A percentile compares a stretch with the other conserved stretches of the same genome.
phyloP scores from a whole-genome alignment of 1,140 invertebrate species.

The Saccostrea echinata region DNA sequence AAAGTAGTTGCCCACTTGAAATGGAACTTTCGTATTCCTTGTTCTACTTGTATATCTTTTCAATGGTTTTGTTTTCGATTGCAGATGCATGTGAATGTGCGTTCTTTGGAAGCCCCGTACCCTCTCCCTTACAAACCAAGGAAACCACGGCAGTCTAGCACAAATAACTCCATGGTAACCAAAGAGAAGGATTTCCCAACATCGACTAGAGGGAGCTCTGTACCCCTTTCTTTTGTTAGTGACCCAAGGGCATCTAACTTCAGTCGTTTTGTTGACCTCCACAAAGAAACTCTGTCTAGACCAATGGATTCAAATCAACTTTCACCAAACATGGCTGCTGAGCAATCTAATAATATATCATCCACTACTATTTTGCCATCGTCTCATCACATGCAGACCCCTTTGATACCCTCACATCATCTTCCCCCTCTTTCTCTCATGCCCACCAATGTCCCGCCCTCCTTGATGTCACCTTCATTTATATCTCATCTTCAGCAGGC shows the following conservation, averaged over 20 bases:
- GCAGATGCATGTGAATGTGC: conserved; percentile 21
- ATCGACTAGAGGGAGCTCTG: not conserved
- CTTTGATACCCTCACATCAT: not conserved
- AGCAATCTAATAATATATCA: conserved; percentile 17
- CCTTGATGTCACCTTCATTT: conserved; percentile 6
- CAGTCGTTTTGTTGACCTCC: conserved; percentile 22
- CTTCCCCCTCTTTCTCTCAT: not conserved
- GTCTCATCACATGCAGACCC: not conserved
- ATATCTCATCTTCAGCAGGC: conserved; percentile 18
- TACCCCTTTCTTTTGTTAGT: conserved; percentile 11
- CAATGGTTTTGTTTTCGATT: not conserved
- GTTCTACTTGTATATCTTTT: too few relatives aligned
- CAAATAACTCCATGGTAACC: not conserved
- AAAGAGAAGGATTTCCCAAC: not conserved
- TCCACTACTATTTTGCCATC: conserved; percentile 8
- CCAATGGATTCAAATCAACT: conserved; percentile 10
- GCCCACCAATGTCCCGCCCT: not conserved
- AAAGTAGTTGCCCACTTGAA: too few relatives aligned
- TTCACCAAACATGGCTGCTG: not conserved
- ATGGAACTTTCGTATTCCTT: too few relatives aligned
- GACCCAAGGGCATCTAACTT: conserved; percentile 21
- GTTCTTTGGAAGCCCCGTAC: not conserved
- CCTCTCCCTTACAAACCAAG: conserved; percentile 9
- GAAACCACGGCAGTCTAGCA: conserved; percentile 3
- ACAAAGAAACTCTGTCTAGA: not conserved